Evolutionary conservation across 2,888 invertebrate genomes (phyloP), one percentile per base, ranked within the genome.

Genomic region (Gandaritis pyraliata): DNA sequence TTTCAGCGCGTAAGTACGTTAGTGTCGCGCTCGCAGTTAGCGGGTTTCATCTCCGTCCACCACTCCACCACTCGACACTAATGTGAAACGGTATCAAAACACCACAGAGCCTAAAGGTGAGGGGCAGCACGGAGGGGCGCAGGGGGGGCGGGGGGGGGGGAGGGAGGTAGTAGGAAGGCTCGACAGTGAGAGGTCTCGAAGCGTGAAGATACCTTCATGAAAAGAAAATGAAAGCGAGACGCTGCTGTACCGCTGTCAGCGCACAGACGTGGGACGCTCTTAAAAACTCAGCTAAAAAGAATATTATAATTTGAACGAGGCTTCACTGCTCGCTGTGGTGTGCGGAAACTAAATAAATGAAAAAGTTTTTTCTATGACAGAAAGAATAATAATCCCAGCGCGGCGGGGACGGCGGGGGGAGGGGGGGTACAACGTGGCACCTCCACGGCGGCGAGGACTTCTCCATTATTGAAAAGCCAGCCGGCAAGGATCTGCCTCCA

Each of bases 121-220:
- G 58, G 41, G 62, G 23, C 6, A 23, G 23, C 23, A 12, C 38
- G 51, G 30, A 50, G 56, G 50, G 43, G 43, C 10, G 13, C 16
- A 48, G 47, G 50, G 46, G 15, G 46, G 16, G 33, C 23, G 11
- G 39, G 53, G 30, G n/a, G n/a, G n/a, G n/a, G 50, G 57, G 53
- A 39, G 45, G 6, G 18, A 16, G 48, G 47, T 38, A 46, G 33
- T 10, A 43, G n/a, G 41, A 57, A 62, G 75, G 63, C 72, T 23
- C 23, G 3, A 23, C 23, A 23, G 23, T 23, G 23, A 23, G 23
- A 23, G 5, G 78, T 77, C 80, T 75, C 76, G 69, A 78, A 84
- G 85, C 86, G 82, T 82, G 80, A 85, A 86, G 79, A 81, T 80
- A 79, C 82, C 83, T 81, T 84, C 83, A 87, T 87, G 86, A 87